Evolutionary conservation across 2,888 invertebrate genomes (phyloP).

Genomic region (Perithous albicinctus): DNA sequence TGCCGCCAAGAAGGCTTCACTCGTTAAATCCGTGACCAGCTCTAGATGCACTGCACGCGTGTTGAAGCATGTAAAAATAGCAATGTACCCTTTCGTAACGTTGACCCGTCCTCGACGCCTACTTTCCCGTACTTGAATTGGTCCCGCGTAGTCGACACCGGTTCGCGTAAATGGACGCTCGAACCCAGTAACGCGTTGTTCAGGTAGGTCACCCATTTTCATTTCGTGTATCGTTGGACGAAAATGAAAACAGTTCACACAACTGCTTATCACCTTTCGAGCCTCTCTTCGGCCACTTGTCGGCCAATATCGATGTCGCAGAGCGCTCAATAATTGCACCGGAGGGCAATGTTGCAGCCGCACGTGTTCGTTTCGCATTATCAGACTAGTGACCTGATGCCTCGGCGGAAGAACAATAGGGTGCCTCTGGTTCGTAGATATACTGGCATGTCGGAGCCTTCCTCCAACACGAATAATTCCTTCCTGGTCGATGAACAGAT

Average conservation of each 20-base stretch:
- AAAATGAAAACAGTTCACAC: conserved; percentile 74
- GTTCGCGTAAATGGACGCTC: conserved; percentile 72
- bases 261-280: conserved; percentile 69
- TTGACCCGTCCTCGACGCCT: conserved; percentile 39
- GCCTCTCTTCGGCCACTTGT: conserved; percentile 69
- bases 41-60: conserved; percentile 75
- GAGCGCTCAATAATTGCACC: conserved; percentile 56
- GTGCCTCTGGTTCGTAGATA: conserved; percentile 44
- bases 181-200: conserved; percentile 71
- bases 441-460: too few species aligned
- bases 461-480: conserved; percentile 57
- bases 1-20: conserved; percentile 76
- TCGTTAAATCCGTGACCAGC: conserved; percentile 73
- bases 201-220: conserved; percentile 79
- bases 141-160: conserved; percentile 61
- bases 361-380: conserved; percentile 66
- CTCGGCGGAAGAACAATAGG: conserved; percentile 40
- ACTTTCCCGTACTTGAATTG: too few species aligned
- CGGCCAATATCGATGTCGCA: conserved; percentile 75
- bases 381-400: conserved; percentile 40
- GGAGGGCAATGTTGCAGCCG: conserved; percentile 65
- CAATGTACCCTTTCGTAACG: conserved; percentile 53
- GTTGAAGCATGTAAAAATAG: conserved; percentile 68
- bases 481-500: conserved; percentile 41
- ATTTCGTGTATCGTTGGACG: conserved; percentile 68